Evolutionary conservation across 2,113 vertebrate genomes (phyloP).

Genomic region (Mobula birostris): DNA sequence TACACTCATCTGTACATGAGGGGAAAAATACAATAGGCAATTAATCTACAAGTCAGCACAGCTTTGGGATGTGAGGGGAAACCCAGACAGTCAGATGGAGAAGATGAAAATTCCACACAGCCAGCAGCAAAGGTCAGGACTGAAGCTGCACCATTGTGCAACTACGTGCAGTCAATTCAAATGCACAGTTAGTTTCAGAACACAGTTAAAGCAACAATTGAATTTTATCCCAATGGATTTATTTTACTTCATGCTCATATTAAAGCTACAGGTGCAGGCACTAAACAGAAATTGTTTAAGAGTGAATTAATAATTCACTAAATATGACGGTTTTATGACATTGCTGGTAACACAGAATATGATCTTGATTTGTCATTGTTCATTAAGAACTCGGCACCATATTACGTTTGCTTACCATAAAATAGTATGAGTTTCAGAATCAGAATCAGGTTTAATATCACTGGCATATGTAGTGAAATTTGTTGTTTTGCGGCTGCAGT

Average conservation of each 20-base stretch:
- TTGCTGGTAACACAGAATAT: background rate
- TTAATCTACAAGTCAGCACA: no score
- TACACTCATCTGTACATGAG: no score
- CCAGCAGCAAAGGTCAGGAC: no score
- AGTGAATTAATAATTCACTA: background rate
- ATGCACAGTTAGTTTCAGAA: background rate
- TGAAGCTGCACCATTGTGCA: background rate
- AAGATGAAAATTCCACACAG: no score
- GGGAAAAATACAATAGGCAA: no score
- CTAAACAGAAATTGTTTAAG: background rate
- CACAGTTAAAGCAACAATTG: background rate
- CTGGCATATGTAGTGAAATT: no score
- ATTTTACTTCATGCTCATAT: background rate
- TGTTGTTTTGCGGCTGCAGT: no score
- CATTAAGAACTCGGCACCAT: background rate
- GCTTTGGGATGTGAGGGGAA: no score
- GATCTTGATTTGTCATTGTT: background rate
- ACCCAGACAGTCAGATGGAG: no score
- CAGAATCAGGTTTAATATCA: no score
- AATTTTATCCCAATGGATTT: background rate
- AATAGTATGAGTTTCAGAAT: background rate
- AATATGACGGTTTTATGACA: background rate
- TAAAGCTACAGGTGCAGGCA: background rate
- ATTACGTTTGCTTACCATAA: background rate
- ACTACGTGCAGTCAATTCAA: background rate